Evolutionary conservation across 1,140 invertebrate species (phyloP).

Genomic region (Megalonaias nervosa): DNA sequence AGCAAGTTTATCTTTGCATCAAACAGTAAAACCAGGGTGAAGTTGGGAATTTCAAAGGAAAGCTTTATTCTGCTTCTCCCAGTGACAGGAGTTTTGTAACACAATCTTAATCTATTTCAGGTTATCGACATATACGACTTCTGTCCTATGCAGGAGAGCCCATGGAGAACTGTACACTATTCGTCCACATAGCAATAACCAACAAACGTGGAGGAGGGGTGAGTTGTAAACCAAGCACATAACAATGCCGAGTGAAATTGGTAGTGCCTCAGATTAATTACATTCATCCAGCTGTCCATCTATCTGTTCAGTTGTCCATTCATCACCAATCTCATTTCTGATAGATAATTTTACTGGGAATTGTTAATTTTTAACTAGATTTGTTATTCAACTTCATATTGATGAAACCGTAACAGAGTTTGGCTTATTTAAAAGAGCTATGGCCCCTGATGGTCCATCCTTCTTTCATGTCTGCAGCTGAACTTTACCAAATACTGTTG

Average conservation of each 20-base stretch:
- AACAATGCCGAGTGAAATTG: too few relatives aligned
- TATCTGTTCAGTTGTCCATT: background rate
- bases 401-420: too few relatives aligned
- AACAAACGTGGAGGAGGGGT: conserved; percentile 76
- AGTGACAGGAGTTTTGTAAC: too few relatives aligned
- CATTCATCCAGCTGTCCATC: background rate
- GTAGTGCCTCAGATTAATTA: background rate
- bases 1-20: too few relatives aligned
- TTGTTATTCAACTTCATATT: too few relatives aligned
- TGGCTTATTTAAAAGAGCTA: too few relatives aligned
- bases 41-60: too few relatives aligned
- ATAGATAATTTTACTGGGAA: background rate
- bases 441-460: background rate
- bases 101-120: conserved; percentile 56
- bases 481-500: too few relatives aligned
- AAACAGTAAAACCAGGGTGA: too few relatives aligned
- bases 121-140: conserved; percentile 77
- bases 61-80: too few relatives aligned
- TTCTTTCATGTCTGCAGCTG: background rate
- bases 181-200: conserved; percentile 78
- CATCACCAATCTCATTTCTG: too few relatives aligned
- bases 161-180: conserved; percentile 75
- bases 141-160: conserved; percentile 76
- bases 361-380: background rate
- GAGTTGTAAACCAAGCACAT: conserved; percentile 45